Base-by-base conservation (phyloP, 2,797 vertebrate genomes). In the Buphagus erythrorhynchus region DNA sequence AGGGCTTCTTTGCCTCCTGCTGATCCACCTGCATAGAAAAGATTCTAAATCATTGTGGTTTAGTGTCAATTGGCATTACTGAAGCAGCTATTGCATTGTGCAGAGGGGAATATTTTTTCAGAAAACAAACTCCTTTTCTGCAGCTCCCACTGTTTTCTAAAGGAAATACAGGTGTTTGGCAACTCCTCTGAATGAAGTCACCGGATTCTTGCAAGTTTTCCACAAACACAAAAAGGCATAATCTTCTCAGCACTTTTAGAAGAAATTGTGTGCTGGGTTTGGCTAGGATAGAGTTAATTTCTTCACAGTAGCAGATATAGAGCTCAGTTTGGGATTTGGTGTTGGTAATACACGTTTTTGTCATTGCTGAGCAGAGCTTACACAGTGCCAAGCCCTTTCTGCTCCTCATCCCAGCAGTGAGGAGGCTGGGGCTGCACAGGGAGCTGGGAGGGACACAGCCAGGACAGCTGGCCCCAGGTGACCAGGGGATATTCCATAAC, bases 111-210 rank as follows among this genome's bases (percentile, higher is more conserved):
- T 22, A 42, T 55, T 58, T 65, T 79, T 85, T 57, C 49, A 26
- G 57, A 79, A 67, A 36, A 36, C 16, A 31, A n/a, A 21, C 11
- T 81, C 14, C 20, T 78, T 78, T 82, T 48, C 55, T 66, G 48
- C 9, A 55, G 29, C 48, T 76, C 48, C 35, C 29, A 17, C 46
- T 84, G 40, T 75, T 72, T 78, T 54, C 58, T 81, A 35, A 66
- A 86, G 58, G 25, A 71, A 93, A 54, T 92, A 72, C 21, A 76
- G 40, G 77, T 90, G 73, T 58, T 84, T 62, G 48, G 48, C 52
- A 73, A 3, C 11, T 73, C 48, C 62, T 26, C 67, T 79, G 48
- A 71, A 40, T 13, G 26, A 62, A 69, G 36, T 48, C 45, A 31
- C 29, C 31, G 40, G 2, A 21, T 72, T 62, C n/a, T 49, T 66